Evolutionary conservation across 2,888 invertebrate species (phyloP).

Genomic region (Orgyia antiqua): DNA sequence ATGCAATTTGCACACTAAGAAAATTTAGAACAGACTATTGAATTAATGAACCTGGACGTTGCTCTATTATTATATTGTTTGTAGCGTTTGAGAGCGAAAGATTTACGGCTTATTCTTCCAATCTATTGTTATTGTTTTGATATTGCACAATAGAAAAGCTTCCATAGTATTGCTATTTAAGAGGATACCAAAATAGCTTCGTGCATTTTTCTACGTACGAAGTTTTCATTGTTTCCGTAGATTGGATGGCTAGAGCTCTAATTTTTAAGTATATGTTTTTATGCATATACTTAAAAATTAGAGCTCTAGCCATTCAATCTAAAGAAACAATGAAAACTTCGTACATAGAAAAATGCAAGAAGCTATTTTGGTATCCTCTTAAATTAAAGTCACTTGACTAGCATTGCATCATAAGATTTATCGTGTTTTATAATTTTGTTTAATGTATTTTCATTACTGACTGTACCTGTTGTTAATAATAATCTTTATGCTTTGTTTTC

Average conservation of each 20-base stretch:
- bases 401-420: slow-evolving; percentile 23
- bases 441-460: slow-evolving; percentile 15
- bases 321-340: too few species aligned
- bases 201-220: too few species aligned
- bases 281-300: too few species aligned
- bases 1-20: slow-evolving; percentile 21
- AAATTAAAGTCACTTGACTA: slow-evolving; percentile 14
- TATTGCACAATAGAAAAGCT: slow-evolving; percentile 3
- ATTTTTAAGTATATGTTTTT: too few species aligned
- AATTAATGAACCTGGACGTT: slow-evolving; percentile 21
- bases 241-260: too few species aligned
- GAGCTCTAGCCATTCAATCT: too few species aligned
- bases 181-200: too few species aligned
- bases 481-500: slow-evolving; percentile 35
- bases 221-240: too few species aligned
- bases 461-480: slow-evolving; percentile 18
- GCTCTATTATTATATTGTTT: slow-evolving; percentile 15
- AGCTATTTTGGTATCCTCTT: too few species aligned
- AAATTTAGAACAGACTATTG: slow-evolving; percentile 18
- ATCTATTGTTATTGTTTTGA: slow-evolving; percentile 12
- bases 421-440: slow-evolving; percentile 9
- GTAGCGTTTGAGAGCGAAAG: slow-evolving; percentile 5
- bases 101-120: slow-evolving; percentile 9
- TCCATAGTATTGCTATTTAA: slow-evolving; percentile 15
- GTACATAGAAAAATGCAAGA: too few species aligned